These are phyloP conservation scores for Alcis repandata DNA, from an alignment of 2,888 invertebrate genomes.

Conservation along the genomic window DNA sequence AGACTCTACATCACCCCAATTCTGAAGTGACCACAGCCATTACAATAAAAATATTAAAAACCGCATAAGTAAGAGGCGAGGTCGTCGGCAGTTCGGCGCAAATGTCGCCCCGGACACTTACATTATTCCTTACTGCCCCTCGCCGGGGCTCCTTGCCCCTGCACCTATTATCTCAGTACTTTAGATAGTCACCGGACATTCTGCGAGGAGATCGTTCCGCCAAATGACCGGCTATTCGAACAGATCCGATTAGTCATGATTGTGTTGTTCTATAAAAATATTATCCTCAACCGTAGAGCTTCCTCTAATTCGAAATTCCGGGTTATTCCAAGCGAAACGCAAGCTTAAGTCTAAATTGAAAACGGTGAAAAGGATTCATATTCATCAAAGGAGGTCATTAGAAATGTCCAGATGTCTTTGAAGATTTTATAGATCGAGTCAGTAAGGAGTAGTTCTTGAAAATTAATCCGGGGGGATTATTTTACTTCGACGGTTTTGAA, in stretches of 20 bases:
- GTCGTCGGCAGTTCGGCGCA: slow-evolving; percentile 86
- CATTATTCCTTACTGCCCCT: slow-evolving; percentile 80
- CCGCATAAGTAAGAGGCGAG: slow-evolving; percentile 86
- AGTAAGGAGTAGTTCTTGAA: slow-evolving; percentile 66
- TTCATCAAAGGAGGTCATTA: slow-evolving; percentile 74
- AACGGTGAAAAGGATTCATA: slow-evolving; percentile 75
- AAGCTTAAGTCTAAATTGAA: slow-evolving; percentile 52
- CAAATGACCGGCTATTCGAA: slow-evolving; percentile 83
- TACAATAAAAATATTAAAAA: slow-evolving; percentile 90
- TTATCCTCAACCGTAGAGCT: slow-evolving; percentile 62
- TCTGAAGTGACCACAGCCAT: slow-evolving; percentile 76
- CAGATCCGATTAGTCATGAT: slow-evolving; percentile 85
- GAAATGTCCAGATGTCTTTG: slow-evolving; percentile 66
- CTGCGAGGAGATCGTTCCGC: slow-evolving; percentile 76
- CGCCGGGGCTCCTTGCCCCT: slow-evolving; percentile 65
- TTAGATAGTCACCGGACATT: slow-evolving; percentile 85
- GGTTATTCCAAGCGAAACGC: slow-evolving; percentile 52
- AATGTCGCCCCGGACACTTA: slow-evolving; percentile 86
- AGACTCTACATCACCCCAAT: slow-evolving; percentile 58
- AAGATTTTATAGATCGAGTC: slow-evolving; percentile 76
- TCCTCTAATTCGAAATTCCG: slow-evolving; percentile 57
- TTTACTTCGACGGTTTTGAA: slow-evolving; percentile 65
- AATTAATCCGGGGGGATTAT: slow-evolving; percentile 75
- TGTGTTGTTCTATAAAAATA: slow-evolving; percentile 83
- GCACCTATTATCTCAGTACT: slow-evolving; percentile 85